Evolutionary conservation across 2,888 invertebrate species (phyloP).

Genomic region (Drosophila setosimentum): DNA sequence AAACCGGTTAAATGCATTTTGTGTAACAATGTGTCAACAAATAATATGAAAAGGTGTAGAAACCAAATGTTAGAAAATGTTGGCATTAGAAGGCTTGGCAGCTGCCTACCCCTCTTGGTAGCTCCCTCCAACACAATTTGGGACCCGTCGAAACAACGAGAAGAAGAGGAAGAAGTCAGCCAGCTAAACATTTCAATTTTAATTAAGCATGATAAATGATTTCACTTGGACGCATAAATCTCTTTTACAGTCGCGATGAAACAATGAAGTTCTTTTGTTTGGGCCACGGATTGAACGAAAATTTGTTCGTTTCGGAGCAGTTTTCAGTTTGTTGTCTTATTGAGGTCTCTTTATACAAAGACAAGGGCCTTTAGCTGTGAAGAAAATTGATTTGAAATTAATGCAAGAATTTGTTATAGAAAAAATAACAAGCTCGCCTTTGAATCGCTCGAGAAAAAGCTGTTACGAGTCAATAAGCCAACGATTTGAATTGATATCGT

Average conservation of each 20-base stretch:
- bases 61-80: conserved; percentile 49
- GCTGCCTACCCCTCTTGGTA: conserved; percentile 12
- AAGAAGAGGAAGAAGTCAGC: conserved; percentile 36
- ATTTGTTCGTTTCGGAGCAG: conserved; percentile 60
- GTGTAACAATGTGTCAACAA: conserved; percentile 81
- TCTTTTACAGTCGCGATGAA: conserved; percentile 80
- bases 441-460: conserved; percentile 75
- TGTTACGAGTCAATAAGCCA: conserved; percentile 70
- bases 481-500: conserved; percentile 79
- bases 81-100: conserved; percentile 37
- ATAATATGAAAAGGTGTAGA: conserved; percentile 59
- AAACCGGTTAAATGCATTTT: conserved; percentile 78
- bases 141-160: conserved; percentile 25
- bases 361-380: conserved; percentile 81
- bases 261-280: conserved; percentile 79
- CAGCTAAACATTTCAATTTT: conserved; percentile 82
- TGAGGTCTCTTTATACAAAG: conserved; percentile 28
- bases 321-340: conserved; percentile 39
- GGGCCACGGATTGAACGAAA: conserved; percentile 49
- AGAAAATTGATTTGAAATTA: conserved; percentile 85
- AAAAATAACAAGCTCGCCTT: conserved; percentile 80
- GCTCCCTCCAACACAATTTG: conserved; percentile 13
- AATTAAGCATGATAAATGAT: conserved; percentile 85
- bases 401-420: conserved; percentile 84
- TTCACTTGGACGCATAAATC: conserved; percentile 83